phyloP scores from a whole-genome alignment of 2,888 invertebrate species.

The Dascillus cervinus region DNA sequence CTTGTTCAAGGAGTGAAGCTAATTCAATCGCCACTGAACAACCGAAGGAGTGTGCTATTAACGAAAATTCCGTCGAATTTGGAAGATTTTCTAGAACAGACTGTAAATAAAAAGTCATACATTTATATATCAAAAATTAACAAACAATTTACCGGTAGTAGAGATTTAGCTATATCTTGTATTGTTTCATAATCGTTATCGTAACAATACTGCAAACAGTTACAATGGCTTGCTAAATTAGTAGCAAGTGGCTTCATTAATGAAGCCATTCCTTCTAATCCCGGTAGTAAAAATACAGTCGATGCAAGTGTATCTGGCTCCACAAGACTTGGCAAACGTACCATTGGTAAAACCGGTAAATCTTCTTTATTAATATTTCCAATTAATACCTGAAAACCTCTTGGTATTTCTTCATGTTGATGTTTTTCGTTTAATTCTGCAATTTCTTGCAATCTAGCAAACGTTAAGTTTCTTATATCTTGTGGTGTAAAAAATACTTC shows the following conservation, averaged over 20 bases:
- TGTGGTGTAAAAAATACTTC: slow-evolving; percentile 80
- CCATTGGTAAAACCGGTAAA: no score
- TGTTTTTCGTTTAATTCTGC: slow-evolving; percentile 40
- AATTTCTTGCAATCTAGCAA: slow-evolving; percentile 53
- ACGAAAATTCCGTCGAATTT: slow-evolving; percentile 54
- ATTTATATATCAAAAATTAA: no score
- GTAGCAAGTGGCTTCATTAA: no score
- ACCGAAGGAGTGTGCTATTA: slow-evolving; percentile 88
- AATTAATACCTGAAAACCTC: no score
- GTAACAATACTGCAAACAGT: slow-evolving; percentile 49
- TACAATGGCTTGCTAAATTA: slow-evolving; percentile 47
- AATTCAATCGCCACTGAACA: slow-evolving; percentile 69
- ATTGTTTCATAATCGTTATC: slow-evolving; percentile 42
- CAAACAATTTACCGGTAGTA: slow-evolving; percentile 46
- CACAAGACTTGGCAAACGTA: slow-evolving; percentile 12
- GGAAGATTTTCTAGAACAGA: slow-evolving; percentile 47
- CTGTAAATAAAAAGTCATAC: no score
- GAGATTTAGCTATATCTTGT: slow-evolving; percentile 45
- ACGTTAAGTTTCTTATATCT: slow-evolving; percentile 75
- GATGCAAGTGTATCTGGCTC: slow-evolving; percentile 19
- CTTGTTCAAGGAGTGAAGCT: slow-evolving; percentile 59
- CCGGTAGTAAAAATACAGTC: slow-evolving; percentile 56
- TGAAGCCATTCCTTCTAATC: slow-evolving; percentile 69
- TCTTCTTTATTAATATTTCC: no score
- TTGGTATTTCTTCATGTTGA: slow-evolving; percentile 9